Evolutionary conservation across 2,888 invertebrate species (phyloP).

Genomic region (Hybos culiciformis): DNA sequence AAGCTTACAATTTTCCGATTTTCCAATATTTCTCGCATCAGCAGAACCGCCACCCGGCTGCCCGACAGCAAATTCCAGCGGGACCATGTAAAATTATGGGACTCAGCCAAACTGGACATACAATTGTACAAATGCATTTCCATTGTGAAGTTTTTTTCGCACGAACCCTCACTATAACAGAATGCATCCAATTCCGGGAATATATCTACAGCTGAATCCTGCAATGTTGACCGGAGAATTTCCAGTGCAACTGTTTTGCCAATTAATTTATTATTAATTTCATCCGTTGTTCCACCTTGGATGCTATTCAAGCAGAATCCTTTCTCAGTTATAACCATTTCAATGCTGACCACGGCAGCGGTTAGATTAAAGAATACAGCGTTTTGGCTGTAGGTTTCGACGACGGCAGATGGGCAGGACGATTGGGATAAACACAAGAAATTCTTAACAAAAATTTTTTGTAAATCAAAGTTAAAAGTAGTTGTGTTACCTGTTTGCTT

Average conservation of each 20-base stretch:
- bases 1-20: slow-evolving; percentile 31
- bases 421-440: background rate
- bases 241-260: slow-evolving; percentile 25
- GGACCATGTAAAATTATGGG: slow-evolving; percentile 72
- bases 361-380: slow-evolving; percentile 38
- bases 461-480: slow-evolving; percentile 1
- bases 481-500: slow-evolving; percentile 31
- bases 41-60: slow-evolving; percentile 30
- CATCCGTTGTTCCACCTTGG: slow-evolving; percentile 30
- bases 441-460: background rate
- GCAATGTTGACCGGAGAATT: slow-evolving; percentile 26
- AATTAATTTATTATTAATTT: slow-evolving; percentile 28
- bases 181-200: slow-evolving; percentile 69
- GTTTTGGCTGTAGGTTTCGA: slow-evolving; percentile 21
- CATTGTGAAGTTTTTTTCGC: slow-evolving; percentile 55
- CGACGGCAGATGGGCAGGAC: background rate
- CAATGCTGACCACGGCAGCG: slow-evolving; percentile 42
- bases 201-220: slow-evolving; percentile 57
- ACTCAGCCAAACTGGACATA: slow-evolving; percentile 57
- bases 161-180: slow-evolving; percentile 51
- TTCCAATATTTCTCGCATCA: slow-evolving; percentile 31
- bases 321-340: slow-evolving; percentile 38
- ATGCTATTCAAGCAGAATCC: slow-evolving; percentile 33
- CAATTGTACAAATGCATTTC: slow-evolving; percentile 66
- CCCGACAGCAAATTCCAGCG: slow-evolving; percentile 50